phyloP scores from a whole-genome alignment of 2,113 vertebrate species.

The Passer domesticus region DNA sequence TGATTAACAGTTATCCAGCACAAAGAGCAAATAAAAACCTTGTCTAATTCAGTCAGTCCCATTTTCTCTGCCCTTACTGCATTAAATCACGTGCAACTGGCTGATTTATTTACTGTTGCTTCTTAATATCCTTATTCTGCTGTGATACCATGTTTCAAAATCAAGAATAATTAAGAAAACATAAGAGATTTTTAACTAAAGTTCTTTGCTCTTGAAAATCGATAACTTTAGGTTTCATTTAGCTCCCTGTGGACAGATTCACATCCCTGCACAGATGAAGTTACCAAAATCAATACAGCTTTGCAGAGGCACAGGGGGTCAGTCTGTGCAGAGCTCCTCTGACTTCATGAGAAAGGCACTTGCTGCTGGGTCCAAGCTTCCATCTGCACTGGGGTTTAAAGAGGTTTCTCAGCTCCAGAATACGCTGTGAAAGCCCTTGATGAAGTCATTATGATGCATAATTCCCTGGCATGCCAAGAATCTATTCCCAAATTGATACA shows the following conservation, averaged over 20 bases:
- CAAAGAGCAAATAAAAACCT: constrained; percentile 45
- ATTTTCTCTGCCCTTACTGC: not conserved
- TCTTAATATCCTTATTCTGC: not conserved
- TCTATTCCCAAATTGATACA: constrained; percentile 27
- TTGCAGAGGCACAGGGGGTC: constrained; percentile 23
- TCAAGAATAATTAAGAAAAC: constrained; percentile 22
- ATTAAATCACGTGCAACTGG: not conserved
- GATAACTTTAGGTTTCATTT: constrained; percentile 23
- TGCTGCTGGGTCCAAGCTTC: not conserved
- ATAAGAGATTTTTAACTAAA: constrained; percentile 27
- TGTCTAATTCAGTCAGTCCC: not conserved
- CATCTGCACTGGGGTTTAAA: constrained; percentile 10
- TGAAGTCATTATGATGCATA: constrained; percentile 41
- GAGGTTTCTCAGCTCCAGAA: constrained; percentile 16
- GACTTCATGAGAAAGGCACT: constrained; percentile 47
- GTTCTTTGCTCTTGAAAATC: constrained; percentile 22
- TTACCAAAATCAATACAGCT: constrained; percentile 51
- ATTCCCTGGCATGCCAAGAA: constrained; percentile 42
- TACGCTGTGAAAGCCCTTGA: constrained; percentile 30
- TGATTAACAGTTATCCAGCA: constrained; percentile 49
- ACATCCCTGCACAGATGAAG: constrained; percentile 41
- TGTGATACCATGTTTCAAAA: not conserved
- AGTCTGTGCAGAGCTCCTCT: constrained; percentile 23
- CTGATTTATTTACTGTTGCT: not conserved
- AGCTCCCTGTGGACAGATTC: constrained; percentile 24